Evolutionary conservation across 2,113 vertebrate species (phyloP), one percentile per base, ranked within the genome.

Genomic region (Chroicocephalus ridibundus): DNA sequence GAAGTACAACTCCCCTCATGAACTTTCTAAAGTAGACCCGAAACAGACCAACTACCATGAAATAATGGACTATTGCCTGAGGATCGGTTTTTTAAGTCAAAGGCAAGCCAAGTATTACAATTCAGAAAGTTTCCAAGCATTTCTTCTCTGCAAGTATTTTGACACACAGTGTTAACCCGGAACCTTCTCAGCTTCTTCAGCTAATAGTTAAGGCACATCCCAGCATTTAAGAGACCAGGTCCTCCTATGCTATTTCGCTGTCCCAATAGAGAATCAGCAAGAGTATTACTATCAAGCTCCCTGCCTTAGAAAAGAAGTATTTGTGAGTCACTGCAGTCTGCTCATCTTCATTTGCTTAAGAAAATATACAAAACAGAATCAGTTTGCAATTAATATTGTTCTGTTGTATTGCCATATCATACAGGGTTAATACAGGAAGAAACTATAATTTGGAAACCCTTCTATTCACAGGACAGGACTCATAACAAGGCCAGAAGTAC

Each of bases 351-450:
- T 36, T 74, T 24, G 8, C 19, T 79, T 26, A 51, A 44, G 42
- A 58, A 70, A 60, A 78, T 6, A 51, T 0, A 68, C 11, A 42
- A 19, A 61, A 5, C 4, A 57, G 5, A 16, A 68, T 16, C 10
- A 51, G 9, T 26, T 3, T 57, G 40, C 36, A 65, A 62, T 19
- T 49, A 52, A 16, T 27, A 61, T 1, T 44, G 26, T 44, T 10
- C 21, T 54, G 25, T 1, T 68, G 10, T 10, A 65, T 0, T 44
- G 40, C 29, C 3, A 0, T 24, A 55, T 49, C 11, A 49, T 3
- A 40, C 1, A 83, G 6, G 10, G 25, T 61, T 47, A 70, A 52
- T 31, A 62, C 15, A 72, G 17, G 15, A 55, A 29, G 11, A 77
- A 9, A 64, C 6, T 15, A 46, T 49, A 6, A 70, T 5, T n/a